Base-by-base conservation (phyloP, 2,113 vertebrate species). In the Tragelaphus strepsiceros region DNA sequence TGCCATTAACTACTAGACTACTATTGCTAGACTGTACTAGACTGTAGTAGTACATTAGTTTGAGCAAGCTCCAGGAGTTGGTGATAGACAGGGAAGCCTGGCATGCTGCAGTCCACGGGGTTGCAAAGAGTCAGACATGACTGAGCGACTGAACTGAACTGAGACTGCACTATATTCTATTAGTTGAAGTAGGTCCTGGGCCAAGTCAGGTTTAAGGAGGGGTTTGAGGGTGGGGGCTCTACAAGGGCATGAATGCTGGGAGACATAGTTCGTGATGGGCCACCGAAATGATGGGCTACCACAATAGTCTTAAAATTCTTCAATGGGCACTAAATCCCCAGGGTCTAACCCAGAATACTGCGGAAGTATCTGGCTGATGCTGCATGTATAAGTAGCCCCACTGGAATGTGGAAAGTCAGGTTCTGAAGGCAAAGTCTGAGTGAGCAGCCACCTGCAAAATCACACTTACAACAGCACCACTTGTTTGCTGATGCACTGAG, bases 61-160 rank as follows among this genome's bases (percentile, higher is more conserved):
- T 71, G n/a, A 71, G 67, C n/a, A 39, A 39, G n/a, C 19, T 22
- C n/a, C 5, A 21, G n/a, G n/a, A 71, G 5, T 39, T 71, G 67
- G n/a, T 6, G n/a, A 39, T 39, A 19, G 67, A 71, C 67, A 39
- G 67, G 67, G 67, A 71, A 6, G 19, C n/a, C 19, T 71, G n/a
- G 19, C 0, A 5, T 39, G 67, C 67, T 71, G 5, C 19, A 12
- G 19, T 71, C 10, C 67, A 22, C 1, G 10, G n/a, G n/a, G 67
- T 71, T 0, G 0, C 64, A 71, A 35, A 35, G n/a, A 35, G n/a
- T 35, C 4, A 0, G n/a, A 35, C 64, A 71, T 1, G 9, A 35
- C 19, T 21, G 64, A 71, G 9, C 0, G n/a, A 71, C 19, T 39
- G 2, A 71, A 12, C 67, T 22, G n/a, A 71, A 39, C 67, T 71